phyloP scores from a whole-genome alignment of 1,140 invertebrate species.

The Tetramorium simillimum region DNA sequence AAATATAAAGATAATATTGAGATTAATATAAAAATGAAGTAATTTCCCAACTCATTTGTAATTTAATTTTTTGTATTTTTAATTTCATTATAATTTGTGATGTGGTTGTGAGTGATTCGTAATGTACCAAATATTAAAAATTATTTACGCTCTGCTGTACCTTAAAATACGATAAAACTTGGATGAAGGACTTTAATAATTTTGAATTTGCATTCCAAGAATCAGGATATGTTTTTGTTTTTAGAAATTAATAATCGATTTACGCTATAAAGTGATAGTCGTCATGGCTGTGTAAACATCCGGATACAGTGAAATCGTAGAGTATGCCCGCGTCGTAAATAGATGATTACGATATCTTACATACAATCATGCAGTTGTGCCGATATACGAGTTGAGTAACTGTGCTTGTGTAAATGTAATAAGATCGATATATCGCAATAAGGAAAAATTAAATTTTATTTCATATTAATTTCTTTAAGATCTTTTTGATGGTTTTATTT shows the following conservation, averaged over 20 bases:
- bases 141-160: background rate
- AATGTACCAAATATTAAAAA: slow-evolving; percentile 2
- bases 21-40: background rate
- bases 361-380: too few relatives aligned
- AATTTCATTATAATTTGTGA: slow-evolving; percentile 62
- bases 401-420: too few relatives aligned
- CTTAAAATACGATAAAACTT: slow-evolving; percentile 50
- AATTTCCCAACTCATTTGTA: background rate
- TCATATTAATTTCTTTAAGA: background rate
- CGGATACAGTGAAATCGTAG: slow-evolving; percentile 41
- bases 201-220: background rate
- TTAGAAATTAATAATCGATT: slow-evolving; percentile 4
- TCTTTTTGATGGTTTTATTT: background rate
- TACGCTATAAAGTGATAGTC: background rate
- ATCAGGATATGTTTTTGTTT: background rate
- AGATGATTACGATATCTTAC: background rate
- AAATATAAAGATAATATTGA: background rate
- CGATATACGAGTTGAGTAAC: too few relatives aligned
- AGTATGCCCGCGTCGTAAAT: background rate
- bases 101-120: background rate
- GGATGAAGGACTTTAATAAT: too few relatives aligned
- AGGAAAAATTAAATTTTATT: background rate
- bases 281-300: slow-evolving; percentile 10
- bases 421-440: background rate
- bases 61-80: slow-evolving; percentile 60